phyloP scores from a whole-genome alignment of 2,113 vertebrate species.

The Acrocephalus kingi region DNA sequence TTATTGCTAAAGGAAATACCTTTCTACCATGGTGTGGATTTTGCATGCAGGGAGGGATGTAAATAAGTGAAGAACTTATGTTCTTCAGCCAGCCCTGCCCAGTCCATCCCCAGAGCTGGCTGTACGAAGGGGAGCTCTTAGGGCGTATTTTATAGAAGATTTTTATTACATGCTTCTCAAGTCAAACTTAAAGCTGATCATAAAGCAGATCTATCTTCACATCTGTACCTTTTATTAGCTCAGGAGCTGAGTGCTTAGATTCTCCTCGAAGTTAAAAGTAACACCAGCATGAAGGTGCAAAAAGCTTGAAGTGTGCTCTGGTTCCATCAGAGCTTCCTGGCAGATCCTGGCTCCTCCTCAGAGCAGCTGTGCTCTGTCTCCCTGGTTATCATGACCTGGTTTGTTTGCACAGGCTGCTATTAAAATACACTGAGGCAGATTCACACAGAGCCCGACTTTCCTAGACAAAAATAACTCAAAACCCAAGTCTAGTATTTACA shows the following conservation, averaged over 20 bases:
- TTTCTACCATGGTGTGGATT: not conserved
- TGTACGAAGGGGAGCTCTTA: not conserved
- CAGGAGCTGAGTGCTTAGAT: not conserved
- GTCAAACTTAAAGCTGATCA: not conserved
- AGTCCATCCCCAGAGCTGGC: not conserved
- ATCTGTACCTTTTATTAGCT: not conserved
- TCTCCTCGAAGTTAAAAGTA: not conserved
- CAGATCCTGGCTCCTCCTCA: not conserved
- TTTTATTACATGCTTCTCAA: not conserved
- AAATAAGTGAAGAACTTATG: not conserved
- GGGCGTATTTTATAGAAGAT: not conserved
- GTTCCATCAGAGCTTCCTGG: not conserved
- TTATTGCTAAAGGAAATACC: not conserved
- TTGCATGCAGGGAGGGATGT: not conserved
- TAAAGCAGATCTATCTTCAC: not conserved
- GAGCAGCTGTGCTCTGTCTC: not conserved
- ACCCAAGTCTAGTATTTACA: not conserved
- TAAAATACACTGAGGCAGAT: not conserved
- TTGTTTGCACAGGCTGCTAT: conserved; percentile 22
- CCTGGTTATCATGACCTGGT: not conserved
- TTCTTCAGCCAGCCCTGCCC: not conserved
- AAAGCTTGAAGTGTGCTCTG: not conserved
- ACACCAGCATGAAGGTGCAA: not conserved
- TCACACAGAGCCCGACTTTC: not conserved
- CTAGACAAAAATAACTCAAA: not conserved